Evolutionary conservation across 2,797 vertebrate genomes (phyloP).

Genomic region (Perodicticus potto): DNA sequence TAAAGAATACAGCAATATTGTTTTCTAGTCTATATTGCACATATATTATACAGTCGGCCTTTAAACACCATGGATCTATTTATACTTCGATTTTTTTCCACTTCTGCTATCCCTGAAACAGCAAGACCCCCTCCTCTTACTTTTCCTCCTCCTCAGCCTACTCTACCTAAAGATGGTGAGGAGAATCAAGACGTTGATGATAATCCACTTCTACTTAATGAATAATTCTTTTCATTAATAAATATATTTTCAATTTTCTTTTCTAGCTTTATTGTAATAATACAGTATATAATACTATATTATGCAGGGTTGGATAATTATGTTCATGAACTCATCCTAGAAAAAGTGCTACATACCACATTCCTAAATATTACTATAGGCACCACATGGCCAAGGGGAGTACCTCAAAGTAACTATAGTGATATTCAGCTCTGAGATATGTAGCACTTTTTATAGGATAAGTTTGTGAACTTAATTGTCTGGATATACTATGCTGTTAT

Average conservation of each 20-base stretch:
- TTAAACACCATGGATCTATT: background rate
- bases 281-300: background rate
- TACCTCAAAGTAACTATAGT: too few species aligned
- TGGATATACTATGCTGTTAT: background rate
- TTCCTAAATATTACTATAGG: too few species aligned
- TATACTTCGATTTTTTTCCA: background rate
- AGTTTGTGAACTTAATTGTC: too few species aligned
- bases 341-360: too few species aligned
- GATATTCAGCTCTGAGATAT: too few species aligned
- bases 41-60: background rate
- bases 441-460: too few species aligned
- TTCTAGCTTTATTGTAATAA: background rate
- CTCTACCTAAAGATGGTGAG: background rate
- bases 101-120: background rate
- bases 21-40: conserved; percentile 29
- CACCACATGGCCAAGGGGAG: too few species aligned
- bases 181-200: background rate
- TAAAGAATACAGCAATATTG: conserved; percentile 3
- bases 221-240: background rate
- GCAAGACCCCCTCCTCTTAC: background rate
- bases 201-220: background rate
- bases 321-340: too few species aligned
- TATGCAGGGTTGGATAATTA: too few species aligned
- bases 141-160: background rate
- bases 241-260: background rate